Conservation (phyloP, 2,113 vertebrate species). For the Paramisgurnus dabryanus region DNA sequence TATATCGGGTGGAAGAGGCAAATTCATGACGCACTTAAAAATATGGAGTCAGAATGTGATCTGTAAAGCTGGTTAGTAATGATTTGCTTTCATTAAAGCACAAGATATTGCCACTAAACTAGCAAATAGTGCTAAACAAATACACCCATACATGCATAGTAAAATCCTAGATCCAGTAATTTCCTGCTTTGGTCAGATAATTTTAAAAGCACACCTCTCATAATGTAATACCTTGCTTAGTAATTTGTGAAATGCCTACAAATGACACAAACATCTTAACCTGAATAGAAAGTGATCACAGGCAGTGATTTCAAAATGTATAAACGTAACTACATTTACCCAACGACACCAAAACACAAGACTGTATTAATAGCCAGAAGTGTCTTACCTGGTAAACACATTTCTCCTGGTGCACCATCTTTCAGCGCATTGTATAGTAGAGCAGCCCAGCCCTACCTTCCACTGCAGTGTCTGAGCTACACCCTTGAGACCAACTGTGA, state of each 20-base stretch:
- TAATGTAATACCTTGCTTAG: background rate
- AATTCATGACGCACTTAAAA: conserved; percentile 1
- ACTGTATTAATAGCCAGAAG: background rate
- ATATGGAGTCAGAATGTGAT: conserved; percentile 51
- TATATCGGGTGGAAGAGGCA: background rate
- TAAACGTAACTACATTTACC: background rate
- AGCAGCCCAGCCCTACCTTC: conserved; percentile 65
- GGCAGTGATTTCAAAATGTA: background rate
- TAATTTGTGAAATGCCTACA: background rate
- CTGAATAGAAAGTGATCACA: background rate
- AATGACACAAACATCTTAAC: background rate
- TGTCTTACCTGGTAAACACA: conserved; percentile 78
- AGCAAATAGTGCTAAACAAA: background rate
- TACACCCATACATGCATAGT: background rate
- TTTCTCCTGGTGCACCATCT: conserved; percentile 81
- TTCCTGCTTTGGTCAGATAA: background rate
- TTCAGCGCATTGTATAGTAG: conserved; percentile 70
- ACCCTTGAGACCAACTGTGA: conserved; percentile 70
- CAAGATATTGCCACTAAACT: background rate
- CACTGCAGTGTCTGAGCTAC: conserved; percentile 74
- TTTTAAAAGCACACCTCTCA: background rate
- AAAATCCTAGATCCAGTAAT: too few species aligned
- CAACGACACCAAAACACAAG: conserved; percentile 7
- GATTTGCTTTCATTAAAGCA: too few species aligned
- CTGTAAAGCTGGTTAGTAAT: conserved; percentile 9